Evolutionary conservation across 2,113 vertebrate genomes (phyloP).

Genomic region (Heterochromis multidens): DNA sequence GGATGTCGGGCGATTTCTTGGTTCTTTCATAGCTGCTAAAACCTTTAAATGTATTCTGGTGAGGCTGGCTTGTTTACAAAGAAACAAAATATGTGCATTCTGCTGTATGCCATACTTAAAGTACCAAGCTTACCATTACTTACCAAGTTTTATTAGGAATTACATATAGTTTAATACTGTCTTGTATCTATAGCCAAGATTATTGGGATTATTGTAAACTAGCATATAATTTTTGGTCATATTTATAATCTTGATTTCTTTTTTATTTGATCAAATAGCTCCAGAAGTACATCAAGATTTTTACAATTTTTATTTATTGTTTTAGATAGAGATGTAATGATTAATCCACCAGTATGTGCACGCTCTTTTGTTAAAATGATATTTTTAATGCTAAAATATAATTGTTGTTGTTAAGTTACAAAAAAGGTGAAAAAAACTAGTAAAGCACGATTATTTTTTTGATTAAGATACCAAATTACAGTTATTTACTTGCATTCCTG

Average conservation of each 20-base stretch:
- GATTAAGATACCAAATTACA: neutral
- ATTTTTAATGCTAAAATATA: neutral
- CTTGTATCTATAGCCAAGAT: neutral
- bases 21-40: constrained; percentile 27
- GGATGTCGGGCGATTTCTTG: constrained; percentile 35
- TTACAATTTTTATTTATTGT: neutral
- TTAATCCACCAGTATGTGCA: neutral
- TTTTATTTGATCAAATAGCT: neutral
- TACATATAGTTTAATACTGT: neutral
- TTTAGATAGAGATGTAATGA: neutral
- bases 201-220: neutral
- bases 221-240: neutral
- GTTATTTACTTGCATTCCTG: neutral
- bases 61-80: constrained; percentile 7
- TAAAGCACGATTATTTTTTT: too few species aligned
- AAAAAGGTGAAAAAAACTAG: neutral
- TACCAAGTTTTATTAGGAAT: neutral
- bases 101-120: neutral
- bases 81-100: neutral
- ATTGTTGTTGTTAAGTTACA: neutral
- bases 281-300: neutral
- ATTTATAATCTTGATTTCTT: neutral
- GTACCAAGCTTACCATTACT: neutral
- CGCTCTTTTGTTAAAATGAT: neutral
- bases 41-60: constrained; percentile 8